phyloP scores from a whole-genome alignment of 2,797 vertebrate genomes.

The Scarus forsteni region DNA sequence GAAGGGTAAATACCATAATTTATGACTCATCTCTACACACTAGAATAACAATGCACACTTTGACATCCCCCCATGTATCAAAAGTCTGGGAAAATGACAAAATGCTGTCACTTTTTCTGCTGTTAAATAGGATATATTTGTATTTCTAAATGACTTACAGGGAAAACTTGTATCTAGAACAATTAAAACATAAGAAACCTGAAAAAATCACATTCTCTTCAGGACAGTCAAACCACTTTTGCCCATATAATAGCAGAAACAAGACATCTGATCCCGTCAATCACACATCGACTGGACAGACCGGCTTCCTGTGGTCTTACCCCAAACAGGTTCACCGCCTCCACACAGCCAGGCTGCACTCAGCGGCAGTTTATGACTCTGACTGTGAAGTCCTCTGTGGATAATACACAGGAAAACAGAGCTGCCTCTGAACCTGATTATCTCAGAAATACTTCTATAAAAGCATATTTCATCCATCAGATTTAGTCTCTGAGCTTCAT shows the following conservation, averaged over 20 bases:
- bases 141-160: background rate
- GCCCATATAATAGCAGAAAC: slow-evolving; percentile 29
- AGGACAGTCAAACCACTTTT: slow-evolving; percentile 7
- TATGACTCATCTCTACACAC: slow-evolving; percentile 27
- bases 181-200: background rate
- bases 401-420: slow-evolving; percentile 11
- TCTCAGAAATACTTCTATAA: slow-evolving; percentile 6
- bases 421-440: slow-evolving; percentile 17
- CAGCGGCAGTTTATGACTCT: slow-evolving; percentile 16
- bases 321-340: slow-evolving; percentile 42
- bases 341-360: slow-evolving; percentile 18
- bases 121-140: background rate
- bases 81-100: too few species aligned
- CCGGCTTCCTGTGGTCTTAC: slow-evolving; percentile 52
- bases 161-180: background rate
- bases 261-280: slow-evolving; percentile 50
- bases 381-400: slow-evolving; percentile 35
- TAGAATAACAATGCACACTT: background rate
- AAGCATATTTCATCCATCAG: slow-evolving; percentile 6
- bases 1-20: slow-evolving; percentile 27
- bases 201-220: background rate
- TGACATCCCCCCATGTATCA: background rate
- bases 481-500: background rate
- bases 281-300: slow-evolving; percentile 52
- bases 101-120: slow-evolving; percentile 9